phyloP scores from a whole-genome alignment of 2,888 invertebrate genomes.

The Diadegma fenestrale region DNA sequence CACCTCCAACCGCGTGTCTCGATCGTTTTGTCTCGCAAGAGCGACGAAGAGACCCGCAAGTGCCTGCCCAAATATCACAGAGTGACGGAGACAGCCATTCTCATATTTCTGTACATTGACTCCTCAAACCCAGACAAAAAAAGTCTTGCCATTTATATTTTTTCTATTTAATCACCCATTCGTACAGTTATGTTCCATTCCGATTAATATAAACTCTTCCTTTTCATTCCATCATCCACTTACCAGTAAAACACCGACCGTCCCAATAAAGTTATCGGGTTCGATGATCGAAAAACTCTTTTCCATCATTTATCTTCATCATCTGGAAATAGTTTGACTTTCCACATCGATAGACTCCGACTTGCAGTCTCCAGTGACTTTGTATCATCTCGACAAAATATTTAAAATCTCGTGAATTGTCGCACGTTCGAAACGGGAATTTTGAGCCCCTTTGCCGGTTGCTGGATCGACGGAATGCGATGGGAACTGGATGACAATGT shows the following conservation, averaged over 20 bases:
- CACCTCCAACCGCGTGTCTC: slow-evolving; percentile 29
- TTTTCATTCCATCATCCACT: neutral
- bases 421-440: neutral
- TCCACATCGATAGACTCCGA: too few relatives aligned
- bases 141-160: neutral
- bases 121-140: slow-evolving; percentile 10
- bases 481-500: too few relatives aligned
- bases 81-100: slow-evolving; percentile 21
- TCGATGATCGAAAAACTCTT: neutral
- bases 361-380: neutral
- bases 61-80: slow-evolving; percentile 24
- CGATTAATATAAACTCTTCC: neutral
- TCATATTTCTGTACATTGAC: slow-evolving; percentile 23
- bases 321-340: neutral
- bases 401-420: neutral
- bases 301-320: neutral
- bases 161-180: neutral
- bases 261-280: neutral
- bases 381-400: neutral
- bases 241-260: neutral
- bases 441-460: too few relatives aligned
- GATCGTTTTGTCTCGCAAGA: slow-evolving; percentile 32
- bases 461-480: too few relatives aligned
- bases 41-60: slow-evolving; percentile 22
- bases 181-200: neutral